phyloP scores from a whole-genome alignment of 2,797 vertebrate species.

The Enteromius anoplus region DNA sequence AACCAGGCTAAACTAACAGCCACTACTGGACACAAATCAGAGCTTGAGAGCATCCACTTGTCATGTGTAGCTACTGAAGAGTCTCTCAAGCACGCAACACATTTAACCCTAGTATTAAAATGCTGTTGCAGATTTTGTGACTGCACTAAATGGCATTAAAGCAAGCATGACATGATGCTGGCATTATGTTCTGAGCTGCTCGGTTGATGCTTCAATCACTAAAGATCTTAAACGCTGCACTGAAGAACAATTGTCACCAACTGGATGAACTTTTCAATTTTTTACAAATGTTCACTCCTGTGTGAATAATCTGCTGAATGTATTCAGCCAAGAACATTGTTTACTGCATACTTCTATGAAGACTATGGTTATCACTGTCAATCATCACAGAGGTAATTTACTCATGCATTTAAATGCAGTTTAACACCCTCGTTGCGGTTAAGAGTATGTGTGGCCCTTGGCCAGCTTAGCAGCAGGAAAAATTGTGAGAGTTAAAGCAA shows the following conservation, averaged over 20 bases:
- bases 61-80: background rate
- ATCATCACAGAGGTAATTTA: background rate
- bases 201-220: background rate
- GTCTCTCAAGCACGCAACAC: background rate
- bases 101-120: background rate
- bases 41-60: background rate
- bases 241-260: background rate
- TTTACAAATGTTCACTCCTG: background rate
- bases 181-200: background rate
- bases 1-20: background rate
- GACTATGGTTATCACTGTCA: background rate
- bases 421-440: background rate
- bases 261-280: background rate
- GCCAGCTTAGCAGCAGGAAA: background rate
- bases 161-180: conserved; percentile 14
- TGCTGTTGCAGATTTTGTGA: background rate
- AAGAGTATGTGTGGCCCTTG: background rate
- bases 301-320: background rate
- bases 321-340: background rate
- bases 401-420: background rate
- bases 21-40: background rate
- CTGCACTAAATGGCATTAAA: background rate
- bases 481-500: background rate
- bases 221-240: background rate
- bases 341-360: background rate